These are phyloP conservation scores for Erpetoichthys calabaricus DNA, from an alignment of 2,797 vertebrate genomes.

Conservation along the genomic window DNA sequence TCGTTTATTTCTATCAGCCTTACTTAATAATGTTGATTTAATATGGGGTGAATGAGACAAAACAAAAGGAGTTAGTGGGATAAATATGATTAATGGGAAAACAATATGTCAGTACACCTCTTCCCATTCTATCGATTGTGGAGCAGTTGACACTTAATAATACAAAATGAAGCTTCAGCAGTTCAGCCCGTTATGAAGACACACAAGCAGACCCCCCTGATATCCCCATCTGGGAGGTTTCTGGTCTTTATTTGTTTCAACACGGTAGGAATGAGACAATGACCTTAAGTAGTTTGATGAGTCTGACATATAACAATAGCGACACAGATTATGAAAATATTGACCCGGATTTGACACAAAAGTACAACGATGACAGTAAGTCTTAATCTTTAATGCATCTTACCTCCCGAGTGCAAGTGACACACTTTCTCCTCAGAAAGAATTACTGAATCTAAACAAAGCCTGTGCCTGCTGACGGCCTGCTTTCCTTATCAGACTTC, in stretches of 20 bases:
- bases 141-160: neutral
- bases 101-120: slow-evolving; percentile 1
- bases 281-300: neutral
- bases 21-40: slow-evolving; percentile 65
- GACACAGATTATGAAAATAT: neutral
- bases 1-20: slow-evolving; percentile 62
- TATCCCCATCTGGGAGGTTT: neutral
- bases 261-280: neutral
- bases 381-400: neutral
- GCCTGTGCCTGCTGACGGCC: too few species aligned
- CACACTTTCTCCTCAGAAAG: neutral
- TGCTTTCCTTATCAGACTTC: too few species aligned
- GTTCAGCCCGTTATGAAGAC: neutral
- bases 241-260: neutral
- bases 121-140: neutral
- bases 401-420: neutral
- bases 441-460: too few species aligned
- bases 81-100: neutral
- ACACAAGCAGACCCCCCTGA: neutral
- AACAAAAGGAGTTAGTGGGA: neutral
- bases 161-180: neutral
- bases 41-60: slow-evolving; percentile 54
- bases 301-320: neutral
- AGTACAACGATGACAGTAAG: neutral
- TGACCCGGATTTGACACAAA: slow-evolving; percentile 2